Evolutionary conservation across 2,797 vertebrate genomes (phyloP).

Genomic region (Peromyscus nudipes): DNA sequence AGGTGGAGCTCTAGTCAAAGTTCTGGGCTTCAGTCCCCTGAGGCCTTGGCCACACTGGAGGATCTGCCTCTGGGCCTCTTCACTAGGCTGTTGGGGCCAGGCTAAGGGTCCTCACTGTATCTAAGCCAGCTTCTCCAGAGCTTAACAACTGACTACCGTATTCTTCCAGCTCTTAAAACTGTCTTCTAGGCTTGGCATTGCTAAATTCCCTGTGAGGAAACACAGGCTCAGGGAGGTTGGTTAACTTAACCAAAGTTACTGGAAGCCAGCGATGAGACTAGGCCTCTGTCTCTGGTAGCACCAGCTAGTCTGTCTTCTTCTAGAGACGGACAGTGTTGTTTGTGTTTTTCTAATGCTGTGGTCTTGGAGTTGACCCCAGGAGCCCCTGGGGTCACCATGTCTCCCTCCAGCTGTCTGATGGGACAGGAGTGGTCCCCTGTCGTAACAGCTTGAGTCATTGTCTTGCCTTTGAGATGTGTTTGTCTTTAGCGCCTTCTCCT

Average conservation of each 20-base stretch:
- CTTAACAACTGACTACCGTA: fast-evolving
- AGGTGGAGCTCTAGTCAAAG: not conserved
- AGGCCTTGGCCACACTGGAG: not conserved
- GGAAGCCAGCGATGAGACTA: not conserved
- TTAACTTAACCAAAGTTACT: not conserved
- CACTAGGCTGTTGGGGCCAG: not conserved
- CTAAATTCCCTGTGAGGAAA: constrained; percentile 30
- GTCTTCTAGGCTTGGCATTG: not conserved
- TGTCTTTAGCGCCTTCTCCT: not conserved
- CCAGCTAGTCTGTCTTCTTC: not conserved
- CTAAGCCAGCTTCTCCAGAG: not conserved
- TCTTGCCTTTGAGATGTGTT: not conserved
- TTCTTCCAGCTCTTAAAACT: not conserved
- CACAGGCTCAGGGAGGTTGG: not conserved
- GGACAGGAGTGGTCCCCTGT: not conserved
- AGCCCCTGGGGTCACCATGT: not conserved
- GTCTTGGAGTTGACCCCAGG: not conserved
- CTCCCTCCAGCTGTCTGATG: not conserved
- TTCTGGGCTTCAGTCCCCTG: not conserved
- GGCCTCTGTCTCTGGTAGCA: not conserved
- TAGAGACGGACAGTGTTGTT: not conserved
- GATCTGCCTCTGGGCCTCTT: not conserved
- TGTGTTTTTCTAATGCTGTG: not conserved
- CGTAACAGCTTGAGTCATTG: not conserved
- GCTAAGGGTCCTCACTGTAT: not conserved